Percentiles rank a stretch among this genome's conserved stretches.
These are phyloP conservation scores for Erpobdella octoculata DNA, from an alignment of 2,888 invertebrate species.

Conservation along the genomic window DNA sequence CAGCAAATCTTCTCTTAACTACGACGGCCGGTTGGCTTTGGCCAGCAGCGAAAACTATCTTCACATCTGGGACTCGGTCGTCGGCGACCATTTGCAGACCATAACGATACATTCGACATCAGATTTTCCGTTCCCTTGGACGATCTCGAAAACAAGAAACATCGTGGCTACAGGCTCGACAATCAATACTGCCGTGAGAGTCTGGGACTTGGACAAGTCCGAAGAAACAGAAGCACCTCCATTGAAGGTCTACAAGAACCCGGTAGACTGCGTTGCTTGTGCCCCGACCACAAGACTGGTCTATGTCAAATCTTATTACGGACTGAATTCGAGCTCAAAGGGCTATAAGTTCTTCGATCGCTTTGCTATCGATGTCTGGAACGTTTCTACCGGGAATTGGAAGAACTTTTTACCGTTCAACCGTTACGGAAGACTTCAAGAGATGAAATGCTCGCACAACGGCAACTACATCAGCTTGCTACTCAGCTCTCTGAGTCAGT, in stretches of 20 bases:
- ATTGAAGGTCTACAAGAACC: constrained; percentile 36
- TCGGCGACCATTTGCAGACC: constrained; percentile 25
- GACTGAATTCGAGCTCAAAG: constrained; percentile 33
- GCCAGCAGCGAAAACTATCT: constrained; percentile 33
- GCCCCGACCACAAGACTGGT: constrained; percentile 32
- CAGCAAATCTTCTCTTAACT: constrained; percentile 31
- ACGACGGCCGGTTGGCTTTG: constrained; percentile 33
- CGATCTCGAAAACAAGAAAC: constrained; percentile 31
- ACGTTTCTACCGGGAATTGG: constrained; percentile 35
- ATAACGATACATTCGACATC: constrained; percentile 35
- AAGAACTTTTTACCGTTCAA: constrained; percentile 35
- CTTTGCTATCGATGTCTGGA: constrained; percentile 42
- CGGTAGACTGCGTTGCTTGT: constrained; percentile 36
- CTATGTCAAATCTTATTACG: constrained; percentile 38
- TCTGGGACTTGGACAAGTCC: constrained; percentile 36
- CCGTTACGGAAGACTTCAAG: constrained; percentile 35
- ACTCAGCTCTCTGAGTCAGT: constrained; percentile 31
- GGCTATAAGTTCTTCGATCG: constrained; percentile 42
- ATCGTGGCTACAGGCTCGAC: constrained; percentile 38
- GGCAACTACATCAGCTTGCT: constrained; percentile 36
- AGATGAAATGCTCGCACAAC: constrained; percentile 36
- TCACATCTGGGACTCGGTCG: constrained; percentile 35
- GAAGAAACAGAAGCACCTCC: constrained; percentile 20
- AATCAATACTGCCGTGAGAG: constrained; percentile 39
- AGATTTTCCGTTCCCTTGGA: constrained; percentile 35